These are phyloP conservation scores for Haliclystus octoradiatus DNA, from an alignment of 30 jellyfish, hydroid and myxozoan species.

Conservation along the genomic window DNA sequence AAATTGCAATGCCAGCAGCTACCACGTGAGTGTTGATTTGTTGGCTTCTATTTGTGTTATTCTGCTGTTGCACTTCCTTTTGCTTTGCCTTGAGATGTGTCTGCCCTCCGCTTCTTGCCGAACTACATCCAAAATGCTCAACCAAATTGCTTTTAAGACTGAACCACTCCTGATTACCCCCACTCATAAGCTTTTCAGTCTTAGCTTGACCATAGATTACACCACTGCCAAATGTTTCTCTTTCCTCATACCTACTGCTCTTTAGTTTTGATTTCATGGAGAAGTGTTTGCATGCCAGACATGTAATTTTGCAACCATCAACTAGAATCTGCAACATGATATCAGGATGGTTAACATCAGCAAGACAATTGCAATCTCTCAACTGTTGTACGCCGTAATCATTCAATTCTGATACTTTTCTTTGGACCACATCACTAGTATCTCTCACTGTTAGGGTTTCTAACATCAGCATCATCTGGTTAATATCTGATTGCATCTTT, in stretches of 20 bases:
- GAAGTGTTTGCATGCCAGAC: not conserved
- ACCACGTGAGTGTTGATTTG: not conserved
- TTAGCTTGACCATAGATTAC: not conserved
- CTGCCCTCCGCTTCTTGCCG: not conserved
- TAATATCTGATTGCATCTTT: too few relatives aligned
- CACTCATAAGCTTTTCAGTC: not conserved
- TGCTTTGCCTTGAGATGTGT: not conserved
- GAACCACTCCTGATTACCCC: not conserved
- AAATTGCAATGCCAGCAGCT: slow-evolving; percentile 30
- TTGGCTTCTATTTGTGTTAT: not conserved
- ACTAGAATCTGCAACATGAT: not conserved
- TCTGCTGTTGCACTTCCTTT: not conserved
- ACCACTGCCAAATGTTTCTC: not conserved
- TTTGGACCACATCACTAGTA: not conserved
- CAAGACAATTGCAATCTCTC: not conserved
- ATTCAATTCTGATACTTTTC: not conserved
- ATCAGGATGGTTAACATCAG: not conserved
- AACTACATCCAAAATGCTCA: not conserved
- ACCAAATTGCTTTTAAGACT: not conserved
- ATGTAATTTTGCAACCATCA: not conserved
- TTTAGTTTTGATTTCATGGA: not conserved
- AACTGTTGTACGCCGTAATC: not conserved
- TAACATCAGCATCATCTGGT: too few relatives aligned
- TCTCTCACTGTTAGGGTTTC: not conserved
- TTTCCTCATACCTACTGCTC: not conserved